Evolutionary conservation across 1,140 invertebrate genomes (phyloP), one percentile per base, ranked within the genome.

Genomic region (Venturia canescens): DNA sequence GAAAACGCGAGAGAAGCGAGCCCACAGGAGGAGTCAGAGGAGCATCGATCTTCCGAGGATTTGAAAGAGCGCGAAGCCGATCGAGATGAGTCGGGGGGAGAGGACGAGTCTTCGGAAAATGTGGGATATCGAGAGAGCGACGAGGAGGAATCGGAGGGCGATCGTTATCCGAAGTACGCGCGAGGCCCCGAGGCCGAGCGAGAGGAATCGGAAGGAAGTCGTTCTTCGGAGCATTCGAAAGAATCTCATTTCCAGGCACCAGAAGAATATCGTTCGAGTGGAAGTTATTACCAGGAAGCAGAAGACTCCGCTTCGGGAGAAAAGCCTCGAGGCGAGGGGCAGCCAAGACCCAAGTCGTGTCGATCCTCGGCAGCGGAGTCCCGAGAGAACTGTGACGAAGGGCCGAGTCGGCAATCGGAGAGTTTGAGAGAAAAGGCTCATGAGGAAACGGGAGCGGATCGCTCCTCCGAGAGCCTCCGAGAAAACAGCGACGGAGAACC

Each of bases 401-500:
- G 15, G 50, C n/a, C 15, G 21, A 23, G 18, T 13, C 26, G 13
- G 23, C 15, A 38, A 0, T 72, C 70, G 38, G 15, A 75, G 13
- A 75, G 76, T 27, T 23, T n/a, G 3, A 18, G 82, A 84, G 67
- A 63, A 57, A 23, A 29, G n/a, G 15, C 70, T 74, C 7, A 21
- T 44, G 16, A 81, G 80, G 81, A 84, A 70, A 66, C 0, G 23
- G 70, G 27, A 53, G 71, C 7, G 3, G 26, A 74, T 18, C 21
- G 11, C 29, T 16, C 71, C 1, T 53, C 71, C 15, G 26, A 76
- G 16, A 70, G 76, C 34, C 15, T 21, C 1, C 21, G 80, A 83
- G 67, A 63, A 57, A 27, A 29, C 21, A n/a, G 69, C 77, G 13
- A 26, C 57, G 16, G 80, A 80, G 83, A 84, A 75, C 71, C 1